Conservation (phyloP, 2,113 vertebrate species). For the Epinephelus fuscoguttatus region DNA sequence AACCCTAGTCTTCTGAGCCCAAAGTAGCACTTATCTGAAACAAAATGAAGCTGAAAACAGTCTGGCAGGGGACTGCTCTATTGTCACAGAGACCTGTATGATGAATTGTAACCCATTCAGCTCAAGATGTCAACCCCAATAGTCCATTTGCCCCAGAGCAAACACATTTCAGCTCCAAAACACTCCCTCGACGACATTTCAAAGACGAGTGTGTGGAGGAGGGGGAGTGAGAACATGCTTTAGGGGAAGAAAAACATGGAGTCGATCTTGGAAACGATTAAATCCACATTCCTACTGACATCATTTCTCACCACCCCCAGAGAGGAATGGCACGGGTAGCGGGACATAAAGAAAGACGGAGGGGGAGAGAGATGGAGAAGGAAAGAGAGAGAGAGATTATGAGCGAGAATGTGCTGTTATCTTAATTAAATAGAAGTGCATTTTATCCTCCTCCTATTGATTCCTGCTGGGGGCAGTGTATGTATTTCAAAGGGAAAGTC, state of each 20-base stretch:
- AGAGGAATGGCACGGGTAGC: conserved; percentile 58
- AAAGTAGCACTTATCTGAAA: neutral
- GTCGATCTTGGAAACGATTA: conserved; percentile 74
- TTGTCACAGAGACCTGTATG: conserved; percentile 10
- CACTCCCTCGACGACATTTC: conserved; percentile 69
- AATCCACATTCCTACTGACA: conserved; percentile 73
- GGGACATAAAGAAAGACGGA: conserved; percentile 43
- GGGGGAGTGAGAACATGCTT: conserved; percentile 61
- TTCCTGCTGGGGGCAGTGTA: conserved; percentile 67
- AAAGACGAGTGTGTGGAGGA: conserved; percentile 50
- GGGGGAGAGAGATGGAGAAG: conserved; percentile 41
- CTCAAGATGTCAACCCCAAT: conserved; percentile 54
- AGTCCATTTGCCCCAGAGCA: conserved; percentile 56
- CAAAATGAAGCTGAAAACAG: conserved; percentile 3
- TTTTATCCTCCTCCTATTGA: conserved; percentile 77
- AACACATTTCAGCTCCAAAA: conserved; percentile 61
- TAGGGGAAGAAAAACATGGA: conserved; percentile 70
- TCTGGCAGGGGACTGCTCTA: neutral
- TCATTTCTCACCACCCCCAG: conserved; percentile 45
- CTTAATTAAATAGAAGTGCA: conserved; percentile 83
- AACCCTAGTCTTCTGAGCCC: neutral
- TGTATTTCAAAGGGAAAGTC: conserved; percentile 57
- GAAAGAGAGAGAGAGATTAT: conserved; percentile 64
- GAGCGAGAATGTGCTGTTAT: conserved; percentile 75
- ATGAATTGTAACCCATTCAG: conserved; percentile 43